Percentiles rank a stretch among this genome's conserved stretches.
These are phyloP conservation scores for Zoanthus sociatus DNA, from an alignment of 92 coral and sea anemone genomes.

Conservation along the genomic window DNA sequence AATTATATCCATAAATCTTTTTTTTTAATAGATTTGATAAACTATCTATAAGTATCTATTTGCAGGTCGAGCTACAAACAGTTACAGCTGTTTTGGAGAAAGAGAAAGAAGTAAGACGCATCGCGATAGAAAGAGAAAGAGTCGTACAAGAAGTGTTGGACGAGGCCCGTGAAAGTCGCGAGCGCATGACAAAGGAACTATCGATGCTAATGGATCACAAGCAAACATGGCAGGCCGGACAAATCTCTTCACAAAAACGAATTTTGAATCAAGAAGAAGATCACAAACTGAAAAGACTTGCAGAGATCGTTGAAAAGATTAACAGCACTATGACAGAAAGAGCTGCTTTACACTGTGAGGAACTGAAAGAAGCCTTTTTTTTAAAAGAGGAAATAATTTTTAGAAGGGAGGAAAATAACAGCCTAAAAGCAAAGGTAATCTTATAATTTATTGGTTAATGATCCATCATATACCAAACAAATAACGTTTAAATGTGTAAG, in stretches of 20 bases:
- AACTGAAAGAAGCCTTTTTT: slow-evolving; percentile 1
- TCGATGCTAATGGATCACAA: neutral
- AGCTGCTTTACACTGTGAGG: neutral
- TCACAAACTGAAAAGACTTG: slow-evolving; percentile 8
- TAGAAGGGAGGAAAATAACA: slow-evolving; percentile 1
- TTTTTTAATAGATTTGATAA: neutral
- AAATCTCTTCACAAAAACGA: neutral
- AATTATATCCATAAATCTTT: neutral
- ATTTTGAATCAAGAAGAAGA: slow-evolving; percentile 2
- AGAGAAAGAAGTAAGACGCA: slow-evolving; percentile 18
- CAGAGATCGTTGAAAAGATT: slow-evolving; percentile 14
- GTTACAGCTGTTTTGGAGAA: slow-evolving; percentile 11
- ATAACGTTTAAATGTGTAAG: too few species aligned
- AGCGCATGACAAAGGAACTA: slow-evolving; percentile 14
- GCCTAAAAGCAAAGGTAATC: slow-evolving; percentile 1
- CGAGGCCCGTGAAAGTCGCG: slow-evolving; percentile 29
- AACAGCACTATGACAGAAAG: neutral
- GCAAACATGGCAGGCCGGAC: neutral
- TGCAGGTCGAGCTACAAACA: slow-evolving; percentile 31
- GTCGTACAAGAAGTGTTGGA: slow-evolving; percentile 17
- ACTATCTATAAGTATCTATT: neutral
- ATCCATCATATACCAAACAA: neutral
- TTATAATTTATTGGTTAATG: neutral
- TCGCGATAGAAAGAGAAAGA: slow-evolving; percentile 10
- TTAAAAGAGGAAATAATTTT: neutral